Percentiles rank a stretch among this genome's conserved stretches.
Evolutionary conservation across 1,140 invertebrate genomes (phyloP).

Genomic region (Liolophura sinensis): DNA sequence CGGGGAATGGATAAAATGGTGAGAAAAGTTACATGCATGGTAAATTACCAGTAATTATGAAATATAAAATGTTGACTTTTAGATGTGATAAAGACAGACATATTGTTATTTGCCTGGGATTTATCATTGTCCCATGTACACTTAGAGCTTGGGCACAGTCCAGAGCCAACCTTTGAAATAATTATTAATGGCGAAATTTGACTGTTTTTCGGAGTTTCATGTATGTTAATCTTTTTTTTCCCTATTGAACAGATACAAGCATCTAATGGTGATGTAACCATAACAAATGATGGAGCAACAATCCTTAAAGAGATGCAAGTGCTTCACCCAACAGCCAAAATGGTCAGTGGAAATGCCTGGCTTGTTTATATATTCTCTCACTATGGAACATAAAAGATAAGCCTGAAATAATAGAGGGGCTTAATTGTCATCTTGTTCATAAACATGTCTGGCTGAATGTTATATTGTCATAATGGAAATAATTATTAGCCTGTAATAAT

Average conservation of each 20-base stretch:
- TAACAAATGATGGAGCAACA: constrained; percentile 99
- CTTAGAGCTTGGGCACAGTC: too few relatives aligned
- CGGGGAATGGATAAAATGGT: constrained; percentile 99
- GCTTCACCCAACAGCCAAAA: constrained; percentile 98
- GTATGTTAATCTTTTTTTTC: constrained; percentile 17
- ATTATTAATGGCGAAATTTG: not conserved
- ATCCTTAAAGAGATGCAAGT: constrained; percentile 99
- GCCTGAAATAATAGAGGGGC: too few relatives aligned
- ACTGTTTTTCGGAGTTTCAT: not conserved
- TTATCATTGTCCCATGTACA: too few relatives aligned
- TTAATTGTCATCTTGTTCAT: too few relatives aligned
- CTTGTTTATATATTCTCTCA: too few relatives aligned
- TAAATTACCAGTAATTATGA: constrained; percentile 9
- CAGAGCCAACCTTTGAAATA: too few relatives aligned
- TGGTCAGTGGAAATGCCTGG: constrained; percentile 69
- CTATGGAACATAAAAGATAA: too few relatives aligned
- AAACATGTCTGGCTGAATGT: too few relatives aligned
- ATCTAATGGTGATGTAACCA: constrained; percentile 96
- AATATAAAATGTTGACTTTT: constrained; percentile 3
- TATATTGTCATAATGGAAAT: too few relatives aligned
- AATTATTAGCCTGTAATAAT: too few relatives aligned
- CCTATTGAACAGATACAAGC: constrained; percentile 83
- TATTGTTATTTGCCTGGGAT: too few relatives aligned
- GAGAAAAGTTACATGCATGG: constrained; percentile 38
- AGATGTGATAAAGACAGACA: too few relatives aligned